These are phyloP conservation scores for Epizoanthus scotinus DNA, from an alignment of 92 coral and sea anemone species.

Conservation along the genomic window DNA sequence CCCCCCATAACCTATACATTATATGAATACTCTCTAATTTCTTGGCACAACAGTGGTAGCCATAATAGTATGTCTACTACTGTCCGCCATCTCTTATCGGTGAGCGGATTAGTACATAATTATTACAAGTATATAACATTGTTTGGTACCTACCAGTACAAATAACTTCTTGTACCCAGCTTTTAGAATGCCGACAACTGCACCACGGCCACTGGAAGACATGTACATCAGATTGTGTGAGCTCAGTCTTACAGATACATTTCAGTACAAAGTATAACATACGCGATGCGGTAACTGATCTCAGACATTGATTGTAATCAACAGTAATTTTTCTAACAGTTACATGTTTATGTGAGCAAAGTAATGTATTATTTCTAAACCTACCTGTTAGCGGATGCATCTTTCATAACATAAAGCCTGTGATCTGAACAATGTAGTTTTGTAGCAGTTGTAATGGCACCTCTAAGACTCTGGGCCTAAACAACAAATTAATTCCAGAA, in stretches of 20 bases:
- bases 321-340: not conserved
- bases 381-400: conserved; percentile 77
- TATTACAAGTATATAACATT: no score
- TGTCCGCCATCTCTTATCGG: no score
- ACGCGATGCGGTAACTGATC: no score
- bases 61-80: no score
- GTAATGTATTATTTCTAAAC: not conserved
- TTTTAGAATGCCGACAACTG: conserved; percentile 92
- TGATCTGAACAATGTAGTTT: conserved; percentile 93
- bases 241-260: not conserved
- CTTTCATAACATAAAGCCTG: conserved; percentile 81
- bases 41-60: no score
- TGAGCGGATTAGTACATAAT: no score
- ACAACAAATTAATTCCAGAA: not conserved
- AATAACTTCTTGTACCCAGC: conserved; percentile 92
- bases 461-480: conserved; percentile 85
- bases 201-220: conserved; percentile 75
- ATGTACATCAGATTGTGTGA: not conserved
- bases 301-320: no score
- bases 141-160: conserved; percentile 70
- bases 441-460: conserved; percentile 85
- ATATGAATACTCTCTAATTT: no score
- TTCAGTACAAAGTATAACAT: no score
- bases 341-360: not conserved
- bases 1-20: no score